Base-by-base conservation (phyloP, 2,888 invertebrate genomes). In the Lissocephala sabroskyi region DNA sequence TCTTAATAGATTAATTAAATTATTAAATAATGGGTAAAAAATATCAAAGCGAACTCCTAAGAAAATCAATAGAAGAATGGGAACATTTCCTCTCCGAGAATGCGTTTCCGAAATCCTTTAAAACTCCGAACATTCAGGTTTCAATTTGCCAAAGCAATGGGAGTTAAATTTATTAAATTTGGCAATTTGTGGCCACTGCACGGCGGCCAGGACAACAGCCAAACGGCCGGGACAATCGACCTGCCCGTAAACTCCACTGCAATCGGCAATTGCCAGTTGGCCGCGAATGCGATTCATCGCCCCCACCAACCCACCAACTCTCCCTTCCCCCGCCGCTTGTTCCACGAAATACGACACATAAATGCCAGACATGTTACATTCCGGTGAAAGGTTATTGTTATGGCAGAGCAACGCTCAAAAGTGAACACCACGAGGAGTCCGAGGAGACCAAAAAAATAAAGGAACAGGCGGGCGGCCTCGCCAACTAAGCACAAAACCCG, bases 281-380 rank as follows among this genome's bases (percentile, higher is more conserved):
- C 19, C 16, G 13, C 10, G 1, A 9, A n/a, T 36, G 35, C 47
- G 16, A 50, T 46, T 30, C 32, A 40, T 54, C 49, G 50, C 45
- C 46, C 49, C 43, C 36, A 54, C 47, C 47, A 46, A 53, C 26
- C 26, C 42, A 14, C 39, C 16, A 39, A 33, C 41, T 35, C 26
- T 28, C 14, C 13, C 14, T 35, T 35, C 6, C 16, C 14, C 35
- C 7, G 35, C 16, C 16, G 13, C 35, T 23, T 23, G 4, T 23
- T 23, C 23, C 7, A 5, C 23, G 26, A 40, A 55, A 44, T 56
- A 52, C 65, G 55, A 62, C 59, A 59, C 59, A 65, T 57, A 66
- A 73, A 68, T 71, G 70, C 62, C 73, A 71, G 73, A 71, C 70
- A 73, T 71, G 70, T 73, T 65, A 73, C 68, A 73, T 68, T 55